Percentiles rank a stretch among this genome's conserved stretches.
Conservation (phyloP, 2,797 vertebrate genomes). For the Cercopithecus hamlyni region DNA sequence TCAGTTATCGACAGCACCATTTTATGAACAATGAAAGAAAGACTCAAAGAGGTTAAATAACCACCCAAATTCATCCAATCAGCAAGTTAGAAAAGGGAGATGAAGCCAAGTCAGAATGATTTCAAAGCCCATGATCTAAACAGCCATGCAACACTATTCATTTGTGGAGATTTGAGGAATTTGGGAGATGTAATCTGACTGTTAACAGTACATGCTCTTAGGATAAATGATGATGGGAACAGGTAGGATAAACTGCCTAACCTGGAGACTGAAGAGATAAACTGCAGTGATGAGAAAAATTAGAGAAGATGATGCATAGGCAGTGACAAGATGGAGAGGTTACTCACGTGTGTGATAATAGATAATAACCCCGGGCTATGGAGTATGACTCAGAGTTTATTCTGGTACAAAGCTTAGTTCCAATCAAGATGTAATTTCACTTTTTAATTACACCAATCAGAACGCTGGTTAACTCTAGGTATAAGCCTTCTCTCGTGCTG, state of each 20-base stretch:
- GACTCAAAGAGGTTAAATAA: neutral
- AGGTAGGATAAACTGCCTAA: neutral
- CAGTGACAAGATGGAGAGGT: neutral
- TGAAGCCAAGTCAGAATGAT: neutral
- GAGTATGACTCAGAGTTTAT: neutral
- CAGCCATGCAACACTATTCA: neutral
- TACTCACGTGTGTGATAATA: neutral
- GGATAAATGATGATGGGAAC: neutral
- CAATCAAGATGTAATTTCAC: neutral
- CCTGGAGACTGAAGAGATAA: neutral
- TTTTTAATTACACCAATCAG: neutral
- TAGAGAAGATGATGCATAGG: neutral
- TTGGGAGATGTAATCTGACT: neutral
- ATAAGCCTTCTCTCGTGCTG: neutral
- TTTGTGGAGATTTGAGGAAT: neutral
- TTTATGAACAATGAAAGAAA: neutral
- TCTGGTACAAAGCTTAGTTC: neutral
- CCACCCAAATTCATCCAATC: neutral
- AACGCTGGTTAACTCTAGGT: neutral
- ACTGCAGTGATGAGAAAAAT: neutral
- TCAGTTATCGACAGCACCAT: neutral
- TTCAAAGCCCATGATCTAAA: neutral
- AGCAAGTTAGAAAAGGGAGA: neutral
- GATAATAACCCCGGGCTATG: neutral
- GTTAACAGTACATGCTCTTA: neutral